Evolutionary conservation across 2,797 vertebrate genomes (phyloP).

Genomic region (Mus minutoides): DNA sequence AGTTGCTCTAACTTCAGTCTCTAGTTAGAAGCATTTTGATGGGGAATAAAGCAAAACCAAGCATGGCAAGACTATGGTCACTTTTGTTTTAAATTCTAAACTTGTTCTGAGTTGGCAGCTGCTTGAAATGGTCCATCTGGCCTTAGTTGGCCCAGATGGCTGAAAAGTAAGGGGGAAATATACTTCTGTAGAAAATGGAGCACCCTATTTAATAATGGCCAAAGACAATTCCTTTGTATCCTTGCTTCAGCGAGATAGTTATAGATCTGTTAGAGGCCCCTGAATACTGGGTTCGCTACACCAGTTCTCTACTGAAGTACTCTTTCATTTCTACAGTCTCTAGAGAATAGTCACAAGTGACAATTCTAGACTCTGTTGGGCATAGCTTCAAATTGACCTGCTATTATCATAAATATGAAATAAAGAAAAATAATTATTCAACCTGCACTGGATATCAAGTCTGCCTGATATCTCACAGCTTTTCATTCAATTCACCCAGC

Average conservation of each 20-base stretch:
- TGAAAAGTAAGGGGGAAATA: slow-evolving; percentile 53
- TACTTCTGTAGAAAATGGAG: slow-evolving; percentile 54
- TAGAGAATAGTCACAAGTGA: slow-evolving; percentile 37
- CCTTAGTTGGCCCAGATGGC: slow-evolving; percentile 73
- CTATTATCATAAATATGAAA: slow-evolving; percentile 24
- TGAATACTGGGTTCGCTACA: background rate
- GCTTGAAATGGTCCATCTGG: slow-evolving; percentile 73
- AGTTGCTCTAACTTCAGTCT: slow-evolving; percentile 28
- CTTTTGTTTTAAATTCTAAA: slow-evolving; percentile 71
- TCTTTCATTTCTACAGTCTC: background rate
- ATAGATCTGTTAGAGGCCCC: slow-evolving; percentile 30
- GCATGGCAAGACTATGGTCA: background rate
- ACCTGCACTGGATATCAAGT: slow-evolving; percentile 16
- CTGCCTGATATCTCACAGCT: slow-evolving; percentile 59
- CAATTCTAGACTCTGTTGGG: slow-evolving; percentile 21
- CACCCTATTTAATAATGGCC: slow-evolving; percentile 37
- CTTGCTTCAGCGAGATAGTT: background rate
- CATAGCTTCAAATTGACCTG: slow-evolving; percentile 48
- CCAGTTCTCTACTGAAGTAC: background rate
- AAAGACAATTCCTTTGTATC: slow-evolving; percentile 55
- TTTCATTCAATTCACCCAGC: slow-evolving; percentile 21
- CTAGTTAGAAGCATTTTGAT: slow-evolving; percentile 43
- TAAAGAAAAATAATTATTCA: slow-evolving; percentile 53
- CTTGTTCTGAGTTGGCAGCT: slow-evolving; percentile 62
- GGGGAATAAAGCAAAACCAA: slow-evolving; percentile 47